Conservation (phyloP, 2,113 vertebrate species). For the Pteropus alecto region DNA sequence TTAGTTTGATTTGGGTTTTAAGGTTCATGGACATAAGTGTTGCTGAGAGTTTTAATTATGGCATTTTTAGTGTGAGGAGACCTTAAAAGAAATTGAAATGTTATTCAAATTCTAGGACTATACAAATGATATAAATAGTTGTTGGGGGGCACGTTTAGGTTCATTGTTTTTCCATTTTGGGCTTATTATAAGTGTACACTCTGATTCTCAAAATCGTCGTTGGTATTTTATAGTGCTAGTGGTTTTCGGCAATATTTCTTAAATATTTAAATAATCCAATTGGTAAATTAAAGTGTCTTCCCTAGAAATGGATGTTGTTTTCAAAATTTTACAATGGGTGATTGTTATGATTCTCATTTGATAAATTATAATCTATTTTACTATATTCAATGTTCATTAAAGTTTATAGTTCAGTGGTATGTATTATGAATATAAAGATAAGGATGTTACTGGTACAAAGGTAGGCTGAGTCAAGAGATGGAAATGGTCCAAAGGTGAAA, state of each 20-base stretch:
- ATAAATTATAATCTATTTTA: background rate
- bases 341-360: background rate
- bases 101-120: background rate
- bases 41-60: conserved; percentile 59
- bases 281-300: background rate
- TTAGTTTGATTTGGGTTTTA: conserved; percentile 74
- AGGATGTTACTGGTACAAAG: background rate
- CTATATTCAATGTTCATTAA: background rate
- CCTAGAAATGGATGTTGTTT: background rate
- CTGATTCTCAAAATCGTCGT: background rate
- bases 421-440: background rate
- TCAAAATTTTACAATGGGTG: background rate
- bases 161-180: background rate
- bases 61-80: conserved; percentile 7
- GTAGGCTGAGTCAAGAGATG: background rate
- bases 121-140: background rate
- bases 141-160: background rate
- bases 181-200: background rate
- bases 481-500: background rate
- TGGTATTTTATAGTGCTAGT: background rate
- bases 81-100: conserved; percentile 39
- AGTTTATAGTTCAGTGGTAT: background rate
- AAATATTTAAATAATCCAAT: background rate
- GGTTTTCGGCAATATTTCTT: background rate
- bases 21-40: conserved; percentile 53